Conservation (phyloP, 2,888 invertebrate species). For the Rutpela maculata region DNA sequence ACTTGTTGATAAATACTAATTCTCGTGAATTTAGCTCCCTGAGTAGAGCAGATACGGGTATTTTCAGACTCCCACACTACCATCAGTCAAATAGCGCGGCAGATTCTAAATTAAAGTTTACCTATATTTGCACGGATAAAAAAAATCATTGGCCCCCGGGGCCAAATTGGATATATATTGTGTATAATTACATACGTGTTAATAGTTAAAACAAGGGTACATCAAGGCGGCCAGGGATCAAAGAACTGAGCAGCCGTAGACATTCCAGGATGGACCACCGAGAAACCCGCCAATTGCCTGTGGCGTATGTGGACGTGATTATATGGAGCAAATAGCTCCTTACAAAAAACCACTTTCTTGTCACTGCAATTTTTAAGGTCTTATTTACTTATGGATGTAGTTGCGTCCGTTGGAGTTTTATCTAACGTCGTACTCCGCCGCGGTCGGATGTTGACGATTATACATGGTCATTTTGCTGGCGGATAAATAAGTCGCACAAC, state of each 20-base stretch:
- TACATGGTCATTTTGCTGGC: no score
- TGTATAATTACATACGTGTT: constrained; percentile 70
- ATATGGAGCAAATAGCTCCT: constrained; percentile 65
- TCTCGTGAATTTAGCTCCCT: not conserved
- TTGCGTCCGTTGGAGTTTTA: not conserved
- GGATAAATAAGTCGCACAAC: no score
- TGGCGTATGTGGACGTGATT: constrained; percentile 68
- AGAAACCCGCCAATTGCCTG: constrained; percentile 57
- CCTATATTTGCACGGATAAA: constrained; percentile 62
- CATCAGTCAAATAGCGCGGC: constrained; percentile 23
- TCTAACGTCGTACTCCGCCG: no score
- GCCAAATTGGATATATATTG: constrained; percentile 62
- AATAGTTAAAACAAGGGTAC: constrained; percentile 67
- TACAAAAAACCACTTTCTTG: constrained; percentile 53
- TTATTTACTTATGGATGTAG: constrained; percentile 19
- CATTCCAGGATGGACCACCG: constrained; percentile 65
- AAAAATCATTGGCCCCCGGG: constrained; percentile 57
- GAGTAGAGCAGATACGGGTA: not conserved
- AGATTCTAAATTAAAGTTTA: constrained; percentile 61
- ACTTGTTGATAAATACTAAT: no score
- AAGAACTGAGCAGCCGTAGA: constrained; percentile 66
- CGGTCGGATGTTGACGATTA: no score
- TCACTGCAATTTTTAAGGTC: constrained; percentile 56
- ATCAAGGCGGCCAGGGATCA: constrained; percentile 65
- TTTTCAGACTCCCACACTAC: constrained; percentile 23